Base-by-base conservation (phyloP, 2,113 vertebrate species). In the Salminus brasiliensis region DNA sequence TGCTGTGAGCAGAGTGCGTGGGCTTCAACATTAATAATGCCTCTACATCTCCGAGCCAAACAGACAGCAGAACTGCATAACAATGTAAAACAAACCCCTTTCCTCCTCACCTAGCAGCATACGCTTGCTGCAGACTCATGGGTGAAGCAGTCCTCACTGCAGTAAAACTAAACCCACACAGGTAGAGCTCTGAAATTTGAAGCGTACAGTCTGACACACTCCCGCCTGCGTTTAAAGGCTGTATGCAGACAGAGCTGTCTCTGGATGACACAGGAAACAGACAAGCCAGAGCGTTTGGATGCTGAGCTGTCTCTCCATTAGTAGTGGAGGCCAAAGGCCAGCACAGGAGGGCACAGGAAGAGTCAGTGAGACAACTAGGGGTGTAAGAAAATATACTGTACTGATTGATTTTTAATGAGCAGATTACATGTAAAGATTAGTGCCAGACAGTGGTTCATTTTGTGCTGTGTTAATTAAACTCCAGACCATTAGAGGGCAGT, bases 11-110 rank as follows among this genome's bases (percentile, higher is more conserved):
- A 34, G 59, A 1, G 41, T 16, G 16, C 16, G 32, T 27, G 16
- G 11, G 34, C 47, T 29, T 68, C 25, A n/a, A 29, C 49, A 30
- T 77, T 68, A 53, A 41, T 77, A n/a, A 68, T 41, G 47, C 47
- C 68, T 30, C 63, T 43, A 41, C 49, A 30, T 55, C 32, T 53
- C 4, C 25, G 21, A 76, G 74, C 45, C 29, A 21, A 66, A 34
- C 4, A 36, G 30, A 29, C 47, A 76, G 4, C 25, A 13, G 55
- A 30, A 45, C 36, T 30, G 5, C 43, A 45, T 10, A 73, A 41
- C 15, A 57, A 32, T 72, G 70, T 34, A 57, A 55, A 59, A 59
- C 71, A 57, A 57, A 52, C 41, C 13, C 18, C 8, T 34, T 41
- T 62, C 4, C 27, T 62, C 21, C 41, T 52, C 21, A 55, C 52